Conservation (phyloP, 23 tunicate species). For the Diplosoma virens region DNA sequence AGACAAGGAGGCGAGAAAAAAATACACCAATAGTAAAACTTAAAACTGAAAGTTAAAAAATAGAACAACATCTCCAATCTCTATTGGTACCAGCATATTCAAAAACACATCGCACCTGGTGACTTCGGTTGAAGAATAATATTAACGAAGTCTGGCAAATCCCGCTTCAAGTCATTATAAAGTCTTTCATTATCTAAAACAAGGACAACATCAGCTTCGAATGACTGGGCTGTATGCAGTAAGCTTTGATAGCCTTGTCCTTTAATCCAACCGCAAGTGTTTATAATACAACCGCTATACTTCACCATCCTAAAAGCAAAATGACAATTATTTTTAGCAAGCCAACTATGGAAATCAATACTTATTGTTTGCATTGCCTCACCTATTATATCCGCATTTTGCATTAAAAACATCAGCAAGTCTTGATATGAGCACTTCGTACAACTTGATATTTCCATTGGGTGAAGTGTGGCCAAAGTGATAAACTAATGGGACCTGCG, state of each 20-base stretch:
- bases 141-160: conserved; percentile 85
- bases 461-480: conserved; percentile 97
- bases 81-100: no score
- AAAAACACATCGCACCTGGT: conserved; percentile 55
- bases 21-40: no score
- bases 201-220: conserved; percentile 88
- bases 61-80: no score
- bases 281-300: conserved; percentile 77
- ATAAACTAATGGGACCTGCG: conserved; percentile 77
- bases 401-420: conserved; percentile 91
- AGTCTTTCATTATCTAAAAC: conserved; percentile 84
- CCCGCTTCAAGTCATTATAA: conserved; percentile 83
- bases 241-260: conserved; percentile 89
- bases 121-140: conserved; percentile 81
- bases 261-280: conserved; percentile 94
- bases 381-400: conserved; percentile 73
- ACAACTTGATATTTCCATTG: conserved; percentile 84
- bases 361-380: not conserved
- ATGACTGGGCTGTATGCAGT: conserved; percentile 70
- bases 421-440: conserved; percentile 67
- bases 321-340: no score
- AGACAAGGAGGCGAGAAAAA: no score
- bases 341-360: no score
- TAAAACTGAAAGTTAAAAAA: no score
- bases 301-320: conserved; percentile 53